Evolutionary conservation across 2,113 vertebrate genomes (phyloP).

Genomic region (Brachirus orientalis): DNA sequence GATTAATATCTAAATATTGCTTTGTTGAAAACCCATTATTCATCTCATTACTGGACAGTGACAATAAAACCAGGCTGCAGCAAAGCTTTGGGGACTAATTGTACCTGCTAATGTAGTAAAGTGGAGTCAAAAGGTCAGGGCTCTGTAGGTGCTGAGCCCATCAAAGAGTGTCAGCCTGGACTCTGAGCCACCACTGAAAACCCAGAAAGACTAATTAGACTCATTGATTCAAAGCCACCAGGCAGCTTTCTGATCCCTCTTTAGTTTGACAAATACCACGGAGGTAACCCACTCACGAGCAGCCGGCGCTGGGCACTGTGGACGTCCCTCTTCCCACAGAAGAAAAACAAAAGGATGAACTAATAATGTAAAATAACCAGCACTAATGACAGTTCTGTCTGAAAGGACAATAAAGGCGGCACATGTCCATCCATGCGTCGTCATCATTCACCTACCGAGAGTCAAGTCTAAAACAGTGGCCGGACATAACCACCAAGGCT

Average conservation of each 20-base stretch:
- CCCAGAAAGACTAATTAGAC: constrained; percentile 54
- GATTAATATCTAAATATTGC: background rate
- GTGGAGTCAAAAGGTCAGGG: constrained; percentile 46
- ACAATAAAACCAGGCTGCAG: constrained; percentile 7
- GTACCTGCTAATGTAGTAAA: constrained; percentile 14
- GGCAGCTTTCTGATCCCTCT: constrained; percentile 37
- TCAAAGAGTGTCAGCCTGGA: constrained; percentile 39
- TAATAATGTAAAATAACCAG: background rate
- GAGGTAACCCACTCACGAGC: constrained; percentile 15
- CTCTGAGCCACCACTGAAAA: constrained; percentile 30
- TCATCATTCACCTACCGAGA: constrained; percentile 1
- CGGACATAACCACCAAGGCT: constrained; percentile 7
- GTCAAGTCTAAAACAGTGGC: background rate
- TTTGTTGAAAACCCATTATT: background rate
- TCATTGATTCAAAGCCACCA: constrained; percentile 10
- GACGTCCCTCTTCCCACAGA: background rate
- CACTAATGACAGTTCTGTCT: background rate
- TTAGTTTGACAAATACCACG: constrained; percentile 36
- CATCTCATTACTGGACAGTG: constrained; percentile 5
- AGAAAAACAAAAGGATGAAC: background rate
- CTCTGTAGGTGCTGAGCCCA: constrained; percentile 49
- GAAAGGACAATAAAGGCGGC: background rate
- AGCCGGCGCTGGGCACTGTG: constrained; percentile 2
- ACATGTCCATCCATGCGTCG: background rate
- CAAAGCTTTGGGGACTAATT: constrained; percentile 41